phyloP scores from a whole-genome alignment of 2,888 invertebrate genomes.

The Perizoma flavofasciatum region DNA sequence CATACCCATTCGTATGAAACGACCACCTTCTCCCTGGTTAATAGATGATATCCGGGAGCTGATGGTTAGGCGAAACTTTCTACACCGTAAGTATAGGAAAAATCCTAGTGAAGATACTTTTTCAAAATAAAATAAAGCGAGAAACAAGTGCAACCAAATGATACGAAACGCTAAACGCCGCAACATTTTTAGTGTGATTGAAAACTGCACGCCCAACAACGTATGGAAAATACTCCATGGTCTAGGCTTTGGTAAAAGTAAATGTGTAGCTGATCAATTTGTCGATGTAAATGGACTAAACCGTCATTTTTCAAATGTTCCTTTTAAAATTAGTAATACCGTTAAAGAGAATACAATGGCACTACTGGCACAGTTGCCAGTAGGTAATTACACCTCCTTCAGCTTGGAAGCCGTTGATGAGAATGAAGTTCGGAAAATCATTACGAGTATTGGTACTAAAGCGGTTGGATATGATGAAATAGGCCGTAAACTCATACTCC shows the following conservation, averaged over 20 bases:
- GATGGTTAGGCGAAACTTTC: conserved; percentile 3
- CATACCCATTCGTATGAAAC: conserved; percentile 3
- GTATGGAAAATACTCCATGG: conserved; percentile 2
- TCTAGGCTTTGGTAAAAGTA: conserved; percentile 1
- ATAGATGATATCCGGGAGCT: conserved; percentile 1
- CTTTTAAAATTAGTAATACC: not conserved
- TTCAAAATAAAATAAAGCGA: not conserved
- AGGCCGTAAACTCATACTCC: too few species aligned
- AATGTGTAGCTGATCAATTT: not conserved
- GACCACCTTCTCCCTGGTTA: conserved; percentile 6
- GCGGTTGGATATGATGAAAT: not conserved
- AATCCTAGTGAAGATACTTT: not conserved
- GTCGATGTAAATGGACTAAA: conserved; percentile 1
- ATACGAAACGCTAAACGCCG: conserved; percentile 8
- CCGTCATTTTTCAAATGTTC: not conserved
- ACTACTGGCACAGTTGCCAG: not conserved
- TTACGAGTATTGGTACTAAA: not conserved
- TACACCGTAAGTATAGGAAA: conserved; percentile 3
- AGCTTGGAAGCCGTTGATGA: not conserved
- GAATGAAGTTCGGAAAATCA: not conserved
- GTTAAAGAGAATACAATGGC: not conserved
- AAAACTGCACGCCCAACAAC: not conserved
- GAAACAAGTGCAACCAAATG: conserved; percentile 4
- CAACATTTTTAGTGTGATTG: not conserved
- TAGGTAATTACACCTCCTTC: not conserved